phyloP scores from a whole-genome alignment of 2,888 invertebrate genomes.

The Epicampocera succincta region DNA sequence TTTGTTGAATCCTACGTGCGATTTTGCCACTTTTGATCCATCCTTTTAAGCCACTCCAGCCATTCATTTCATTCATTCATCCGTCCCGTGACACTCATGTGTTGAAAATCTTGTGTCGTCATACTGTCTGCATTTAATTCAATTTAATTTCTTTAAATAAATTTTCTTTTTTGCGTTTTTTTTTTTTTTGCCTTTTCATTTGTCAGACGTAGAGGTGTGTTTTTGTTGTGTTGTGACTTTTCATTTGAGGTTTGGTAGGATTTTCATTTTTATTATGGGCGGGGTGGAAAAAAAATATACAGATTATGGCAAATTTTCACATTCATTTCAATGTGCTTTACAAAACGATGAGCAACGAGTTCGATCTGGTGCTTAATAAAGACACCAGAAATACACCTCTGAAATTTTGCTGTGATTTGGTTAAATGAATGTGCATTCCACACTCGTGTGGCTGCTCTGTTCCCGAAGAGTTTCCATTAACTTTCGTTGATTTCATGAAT shows the following conservation, averaged over 20 bases:
- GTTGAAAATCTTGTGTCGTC: slow-evolving; percentile 60
- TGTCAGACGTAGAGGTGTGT: slow-evolving; percentile 31
- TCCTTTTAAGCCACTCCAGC: slow-evolving; percentile 45
- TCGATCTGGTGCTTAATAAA: too few species aligned
- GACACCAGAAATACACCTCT: slow-evolving; percentile 19
- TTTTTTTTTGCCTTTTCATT: too few species aligned
- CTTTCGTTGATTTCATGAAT: too few species aligned
- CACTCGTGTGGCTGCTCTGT: slow-evolving; percentile 18
- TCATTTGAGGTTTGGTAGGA: slow-evolving; percentile 52
- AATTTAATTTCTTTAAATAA: slow-evolving; percentile 47
- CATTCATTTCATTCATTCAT: slow-evolving; percentile 9
- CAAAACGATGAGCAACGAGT: too few species aligned
- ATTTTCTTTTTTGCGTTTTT: slow-evolving; percentile 13
- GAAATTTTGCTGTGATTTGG: slow-evolving; percentile 56
- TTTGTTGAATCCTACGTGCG: slow-evolving; percentile 6
- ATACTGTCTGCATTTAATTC: slow-evolving; percentile 63
- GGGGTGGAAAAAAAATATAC: neutral
- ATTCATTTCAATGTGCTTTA: slow-evolving; percentile 41
- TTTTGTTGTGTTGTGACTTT: slow-evolving; percentile 38
- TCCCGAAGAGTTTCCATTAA: too few species aligned
- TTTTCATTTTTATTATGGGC: slow-evolving; percentile 19
- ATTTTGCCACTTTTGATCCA: slow-evolving; percentile 47
- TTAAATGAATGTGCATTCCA: slow-evolving; percentile 56
- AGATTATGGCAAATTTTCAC: slow-evolving; percentile 45
- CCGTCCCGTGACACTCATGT: slow-evolving; percentile 22